Evolutionary conservation across 2,797 vertebrate genomes (phyloP), one percentile per base, ranked within the genome.

Genomic region (Sebastes jordani): DNA sequence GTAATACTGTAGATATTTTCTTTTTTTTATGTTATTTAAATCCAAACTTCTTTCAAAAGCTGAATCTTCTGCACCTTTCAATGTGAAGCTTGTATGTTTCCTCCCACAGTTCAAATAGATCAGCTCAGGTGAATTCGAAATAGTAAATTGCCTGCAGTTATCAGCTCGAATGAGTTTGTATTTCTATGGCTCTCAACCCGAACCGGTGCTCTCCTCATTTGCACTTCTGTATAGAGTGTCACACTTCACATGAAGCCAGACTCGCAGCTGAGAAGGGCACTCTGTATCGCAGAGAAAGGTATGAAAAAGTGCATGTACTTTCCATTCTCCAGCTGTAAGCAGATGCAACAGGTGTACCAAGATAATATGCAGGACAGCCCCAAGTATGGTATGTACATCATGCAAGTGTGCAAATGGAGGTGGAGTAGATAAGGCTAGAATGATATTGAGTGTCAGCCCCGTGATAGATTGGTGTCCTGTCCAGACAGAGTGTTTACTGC

Each of bases 401-500:
- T 59, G 69, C 52, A 69, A 27, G 66, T 66, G 71, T 55, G 46
- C 52, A 67, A 49, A 42, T 78, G 22, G 55, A 34, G 27, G 32
- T 7, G 29, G 52, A 74, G 49, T 18, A 23, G 27, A 54, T n/a
- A 4, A 54, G 25, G 25, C 2, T 27, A 49, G 25, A 63, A 79
- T 54, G 60, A 69, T 73, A 85, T 58, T 38, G 66, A 54, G 55
- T 73, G 71, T 66, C 68, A 71, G 30, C 13, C 52, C 59, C 0
- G 5, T 76, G 70, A 85, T 55, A 58, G 58, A 81, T 81, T 4
- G 27, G 59, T 77, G 75, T 78, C 71, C 52, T 61, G 18, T 64
- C 18, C 56, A n/a, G 6, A 3, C 56, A n/a, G 6, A 4, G 74
- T 82, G 84, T 86, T 81, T 61, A 85, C 64, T 67, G 66, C 80